These are phyloP conservation scores for Rotaria macrura DNA, from an alignment of 2,888 invertebrate genomes.

Conservation along the genomic window DNA sequence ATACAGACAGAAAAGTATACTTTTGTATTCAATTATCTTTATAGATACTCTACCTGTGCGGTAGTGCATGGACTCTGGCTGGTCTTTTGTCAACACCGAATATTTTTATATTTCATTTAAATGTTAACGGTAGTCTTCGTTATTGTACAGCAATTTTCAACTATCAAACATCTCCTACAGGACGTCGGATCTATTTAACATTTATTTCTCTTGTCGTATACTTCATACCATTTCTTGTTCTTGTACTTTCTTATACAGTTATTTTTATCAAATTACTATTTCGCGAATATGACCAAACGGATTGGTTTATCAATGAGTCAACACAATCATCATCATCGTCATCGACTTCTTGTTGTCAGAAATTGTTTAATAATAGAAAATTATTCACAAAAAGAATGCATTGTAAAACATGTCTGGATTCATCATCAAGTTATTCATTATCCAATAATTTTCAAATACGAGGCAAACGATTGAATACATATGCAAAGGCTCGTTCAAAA, in stretches of 20 bases:
- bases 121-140: neutral
- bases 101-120: neutral
- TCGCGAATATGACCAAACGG: neutral
- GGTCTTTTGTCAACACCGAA: constrained; percentile 2
- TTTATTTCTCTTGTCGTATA: neutral
- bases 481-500: neutral
- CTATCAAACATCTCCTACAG: neutral
- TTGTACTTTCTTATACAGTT: neutral
- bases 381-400: neutral
- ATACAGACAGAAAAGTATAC: too few relatives aligned
- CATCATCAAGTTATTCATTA: neutral
- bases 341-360: neutral
- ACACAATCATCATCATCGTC: neutral
- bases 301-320: neutral
- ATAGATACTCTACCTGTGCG: neutral
- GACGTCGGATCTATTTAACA: neutral
- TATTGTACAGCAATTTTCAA: neutral
- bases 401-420: neutral
- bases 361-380: neutral
- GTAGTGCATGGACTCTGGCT: neutral
- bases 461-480: neutral
- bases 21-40: too few relatives aligned
- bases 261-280: neutral
- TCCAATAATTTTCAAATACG: too few relatives aligned
- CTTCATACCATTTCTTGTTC: neutral